Percentiles rank a stretch among this genome's conserved stretches.
Conservation (phyloP, 2,797 vertebrate species). For the Pseudomugil gertrudae region DNA sequence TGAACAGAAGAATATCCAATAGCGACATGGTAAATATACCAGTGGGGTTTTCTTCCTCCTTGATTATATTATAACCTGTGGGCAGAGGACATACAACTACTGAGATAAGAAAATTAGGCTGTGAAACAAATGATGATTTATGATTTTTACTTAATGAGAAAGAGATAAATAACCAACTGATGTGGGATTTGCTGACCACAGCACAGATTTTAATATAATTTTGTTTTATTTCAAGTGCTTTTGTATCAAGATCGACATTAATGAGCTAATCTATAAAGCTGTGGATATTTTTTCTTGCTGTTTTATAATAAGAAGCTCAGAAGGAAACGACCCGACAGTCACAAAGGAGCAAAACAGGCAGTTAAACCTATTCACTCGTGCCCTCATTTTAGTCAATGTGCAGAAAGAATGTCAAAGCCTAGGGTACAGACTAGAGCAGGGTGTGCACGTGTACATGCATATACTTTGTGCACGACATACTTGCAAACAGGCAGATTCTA, state of each 20-base stretch:
- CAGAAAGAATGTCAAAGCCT: slow-evolving; percentile 28
- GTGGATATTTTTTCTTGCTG: neutral
- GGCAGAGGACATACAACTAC: slow-evolving; percentile 36
- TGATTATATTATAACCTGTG: slow-evolving; percentile 19
- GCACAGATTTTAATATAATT: neutral
- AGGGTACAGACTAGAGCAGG: slow-evolving; percentile 4
- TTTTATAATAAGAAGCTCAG: neutral
- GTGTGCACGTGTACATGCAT: neutral
- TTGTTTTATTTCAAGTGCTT: too few relatives aligned
- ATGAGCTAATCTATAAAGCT: slow-evolving; percentile 21
- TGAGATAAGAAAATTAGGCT: slow-evolving; percentile 43
- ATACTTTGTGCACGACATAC: slow-evolving; percentile 24
- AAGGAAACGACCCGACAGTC: slow-evolving; percentile 5
- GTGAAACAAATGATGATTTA: slow-evolving; percentile 38
- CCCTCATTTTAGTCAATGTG: slow-evolving; percentile 23
- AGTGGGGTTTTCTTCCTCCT: slow-evolving; percentile 1
- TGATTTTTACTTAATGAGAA: slow-evolving; percentile 15
- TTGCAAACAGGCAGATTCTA: slow-evolving; percentile 47
- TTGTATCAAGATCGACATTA: slow-evolving; percentile 3
- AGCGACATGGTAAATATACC: slow-evolving; percentile 11
- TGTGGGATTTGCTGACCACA: neutral
- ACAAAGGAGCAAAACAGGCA: slow-evolving; percentile 15
- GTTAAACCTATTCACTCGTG: slow-evolving; percentile 12
- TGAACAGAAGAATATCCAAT: slow-evolving; percentile 24
- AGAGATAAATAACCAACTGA: slow-evolving; percentile 7